Evolutionary conservation across 2,888 invertebrate species (phyloP).

Genomic region (Xestia sexstrigata): DNA sequence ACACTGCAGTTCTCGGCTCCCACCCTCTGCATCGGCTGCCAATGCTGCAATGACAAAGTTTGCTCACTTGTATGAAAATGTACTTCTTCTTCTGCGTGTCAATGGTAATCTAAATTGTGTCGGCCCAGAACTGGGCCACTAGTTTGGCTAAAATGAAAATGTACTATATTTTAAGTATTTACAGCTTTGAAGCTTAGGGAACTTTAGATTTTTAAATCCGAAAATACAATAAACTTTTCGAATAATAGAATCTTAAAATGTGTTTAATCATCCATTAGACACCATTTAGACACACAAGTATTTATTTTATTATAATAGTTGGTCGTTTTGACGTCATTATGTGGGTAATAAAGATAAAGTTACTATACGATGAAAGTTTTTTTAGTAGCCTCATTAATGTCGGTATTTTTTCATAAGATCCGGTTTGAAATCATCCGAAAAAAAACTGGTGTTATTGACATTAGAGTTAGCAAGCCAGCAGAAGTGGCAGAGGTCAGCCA

Average conservation of each 20-base stretch:
- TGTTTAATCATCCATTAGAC: background rate
- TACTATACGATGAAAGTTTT: constrained; percentile 7
- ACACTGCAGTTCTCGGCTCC: background rate
- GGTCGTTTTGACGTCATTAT: constrained; percentile 13
- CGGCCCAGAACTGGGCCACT: too few relatives aligned
- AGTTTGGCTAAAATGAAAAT: too few relatives aligned
- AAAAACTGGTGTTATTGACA: constrained; percentile 1
- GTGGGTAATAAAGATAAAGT: constrained; percentile 6
- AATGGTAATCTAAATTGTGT: too few relatives aligned
- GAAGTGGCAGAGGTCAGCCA: background rate
- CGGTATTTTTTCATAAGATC: constrained; percentile 15
- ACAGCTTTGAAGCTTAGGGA: background rate
- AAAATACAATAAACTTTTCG: background rate
- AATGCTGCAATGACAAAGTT: background rate
- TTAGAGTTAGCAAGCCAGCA: background rate
- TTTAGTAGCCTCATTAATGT: constrained; percentile 3
- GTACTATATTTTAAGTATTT: background rate
- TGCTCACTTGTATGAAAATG: background rate
- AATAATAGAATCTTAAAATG: background rate
- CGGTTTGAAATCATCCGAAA: background rate
- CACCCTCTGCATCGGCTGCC: background rate
- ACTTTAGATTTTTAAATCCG: background rate
- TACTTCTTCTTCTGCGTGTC: too few relatives aligned
- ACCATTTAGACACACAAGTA: constrained; percentile 2
- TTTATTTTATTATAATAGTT: constrained; percentile 2